Conservation (phyloP, 2,888 invertebrate species). For the Mechanitis mazaeus region DNA sequence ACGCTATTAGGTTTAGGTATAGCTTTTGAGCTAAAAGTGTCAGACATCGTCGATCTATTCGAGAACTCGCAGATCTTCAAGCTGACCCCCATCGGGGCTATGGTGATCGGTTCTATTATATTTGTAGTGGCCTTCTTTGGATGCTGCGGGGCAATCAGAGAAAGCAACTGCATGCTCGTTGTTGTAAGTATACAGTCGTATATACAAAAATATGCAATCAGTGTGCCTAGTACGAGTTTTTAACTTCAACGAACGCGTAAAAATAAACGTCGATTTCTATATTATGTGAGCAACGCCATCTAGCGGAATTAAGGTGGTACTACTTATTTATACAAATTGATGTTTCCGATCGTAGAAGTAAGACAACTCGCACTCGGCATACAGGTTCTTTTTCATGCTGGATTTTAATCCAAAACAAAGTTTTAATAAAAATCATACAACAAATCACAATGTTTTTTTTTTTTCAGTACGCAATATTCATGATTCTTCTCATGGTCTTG, state of each 20-base stretch:
- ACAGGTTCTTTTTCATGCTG: not conserved
- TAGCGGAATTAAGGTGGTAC: too few relatives aligned
- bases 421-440: not conserved
- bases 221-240: too few relatives aligned
- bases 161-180: slow-evolving; percentile 90
- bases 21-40: slow-evolving; percentile 74
- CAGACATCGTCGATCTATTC: slow-evolving; percentile 55
- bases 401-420: not conserved
- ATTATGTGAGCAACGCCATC: too few relatives aligned
- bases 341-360: too few relatives aligned
- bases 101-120: slow-evolving; percentile 81
- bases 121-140: slow-evolving; percentile 91
- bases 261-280: too few relatives aligned
- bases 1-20: slow-evolving; percentile 81
- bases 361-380: too few relatives aligned
- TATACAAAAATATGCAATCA: not conserved
- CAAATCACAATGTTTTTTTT: not conserved
- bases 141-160: slow-evolving; percentile 91
- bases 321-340: too few relatives aligned
- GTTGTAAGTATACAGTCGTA: slow-evolving; percentile 75
- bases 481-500: slow-evolving; percentile 81
- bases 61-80: slow-evolving; percentile 50
- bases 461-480: slow-evolving; percentile 81
- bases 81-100: slow-evolving; percentile 78
- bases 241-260: too few relatives aligned